phyloP scores from a whole-genome alignment of 2,797 vertebrate species.

The Chaenodraco wilsoni region DNA sequence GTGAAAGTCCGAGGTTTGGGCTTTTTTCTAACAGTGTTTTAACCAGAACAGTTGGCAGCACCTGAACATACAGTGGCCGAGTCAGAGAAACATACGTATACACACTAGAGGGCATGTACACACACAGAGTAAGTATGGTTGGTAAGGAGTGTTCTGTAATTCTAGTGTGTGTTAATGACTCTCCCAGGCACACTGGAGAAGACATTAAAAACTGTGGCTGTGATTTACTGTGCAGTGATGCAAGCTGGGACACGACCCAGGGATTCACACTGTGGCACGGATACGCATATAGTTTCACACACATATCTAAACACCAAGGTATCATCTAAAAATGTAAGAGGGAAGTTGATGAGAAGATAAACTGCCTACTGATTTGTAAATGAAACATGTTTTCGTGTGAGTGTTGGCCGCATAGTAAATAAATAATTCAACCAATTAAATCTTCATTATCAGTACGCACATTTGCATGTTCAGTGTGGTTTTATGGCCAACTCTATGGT shows the following conservation, averaged over 20 bases:
- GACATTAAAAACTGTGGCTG: conserved; percentile 76
- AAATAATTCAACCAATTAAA: conserved; percentile 56
- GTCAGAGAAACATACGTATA: conserved; percentile 48
- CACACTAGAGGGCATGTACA: conserved; percentile 42
- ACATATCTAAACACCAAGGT: conserved; percentile 19
- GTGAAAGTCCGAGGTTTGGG: conserved; percentile 23
- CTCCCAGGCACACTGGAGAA: conserved; percentile 79
- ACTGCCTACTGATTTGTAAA: conserved; percentile 26
- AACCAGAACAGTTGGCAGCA: conserved; percentile 51
- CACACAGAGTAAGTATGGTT: conserved; percentile 54
- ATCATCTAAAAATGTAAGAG: conserved; percentile 31
- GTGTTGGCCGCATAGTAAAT: conserved; percentile 29
- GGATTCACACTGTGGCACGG: conserved; percentile 65
- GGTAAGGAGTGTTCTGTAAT: conserved; percentile 73
- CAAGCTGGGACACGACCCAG: conserved; percentile 81
- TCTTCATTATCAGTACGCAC: conserved; percentile 36
- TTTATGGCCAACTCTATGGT: conserved; percentile 49
- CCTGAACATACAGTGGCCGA: conserved; percentile 55
- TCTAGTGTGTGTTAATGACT: conserved; percentile 80
- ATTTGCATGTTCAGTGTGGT: conserved; percentile 46
- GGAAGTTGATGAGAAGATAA: conserved; percentile 29
- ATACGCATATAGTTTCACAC: conserved; percentile 27
- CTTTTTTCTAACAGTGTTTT: conserved; percentile 48
- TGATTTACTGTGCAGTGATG: conserved; percentile 79
- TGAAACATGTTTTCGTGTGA: conserved; percentile 36